Evolutionary conservation across 2,113 vertebrate genomes (phyloP).

Genomic region (Okapia johnstoni): DNA sequence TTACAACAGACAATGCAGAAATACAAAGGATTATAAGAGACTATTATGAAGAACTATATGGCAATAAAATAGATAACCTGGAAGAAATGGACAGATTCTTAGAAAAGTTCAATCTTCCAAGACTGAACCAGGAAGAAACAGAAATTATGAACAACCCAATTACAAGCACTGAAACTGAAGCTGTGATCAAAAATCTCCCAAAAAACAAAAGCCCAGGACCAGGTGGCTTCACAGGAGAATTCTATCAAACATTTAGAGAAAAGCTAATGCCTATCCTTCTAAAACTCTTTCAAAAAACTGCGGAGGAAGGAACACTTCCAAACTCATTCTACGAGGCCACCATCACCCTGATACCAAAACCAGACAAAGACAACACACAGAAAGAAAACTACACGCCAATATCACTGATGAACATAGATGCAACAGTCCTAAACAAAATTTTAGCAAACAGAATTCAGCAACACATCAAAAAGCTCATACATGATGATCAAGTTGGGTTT

Average conservation of each 20-base stretch:
- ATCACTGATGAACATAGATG: neutral
- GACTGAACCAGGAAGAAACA: neutral
- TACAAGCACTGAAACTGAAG: neutral
- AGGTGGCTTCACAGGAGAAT: neutral
- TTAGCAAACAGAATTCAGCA: neutral
- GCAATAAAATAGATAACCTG: neutral
- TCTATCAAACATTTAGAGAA: neutral
- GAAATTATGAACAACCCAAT: neutral
- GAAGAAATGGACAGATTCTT: neutral
- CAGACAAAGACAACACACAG: neutral
- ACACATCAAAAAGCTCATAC: neutral
- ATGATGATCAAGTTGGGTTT: neutral
- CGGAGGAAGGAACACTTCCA: neutral
- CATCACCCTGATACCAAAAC: neutral
- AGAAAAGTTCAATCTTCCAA: neutral
- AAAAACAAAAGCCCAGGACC: neutral
- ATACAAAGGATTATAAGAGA: neutral
- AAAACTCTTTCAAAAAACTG: neutral
- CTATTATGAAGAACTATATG: neutral
- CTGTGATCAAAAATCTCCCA: neutral
- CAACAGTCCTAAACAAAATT: neutral
- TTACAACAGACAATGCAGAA: neutral
- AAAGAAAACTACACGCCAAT: neutral
- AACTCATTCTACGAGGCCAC: neutral
- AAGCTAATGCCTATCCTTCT: neutral